phyloP scores from a whole-genome alignment of 2,888 invertebrate genomes.

The Parnassius mnemosyne region DNA sequence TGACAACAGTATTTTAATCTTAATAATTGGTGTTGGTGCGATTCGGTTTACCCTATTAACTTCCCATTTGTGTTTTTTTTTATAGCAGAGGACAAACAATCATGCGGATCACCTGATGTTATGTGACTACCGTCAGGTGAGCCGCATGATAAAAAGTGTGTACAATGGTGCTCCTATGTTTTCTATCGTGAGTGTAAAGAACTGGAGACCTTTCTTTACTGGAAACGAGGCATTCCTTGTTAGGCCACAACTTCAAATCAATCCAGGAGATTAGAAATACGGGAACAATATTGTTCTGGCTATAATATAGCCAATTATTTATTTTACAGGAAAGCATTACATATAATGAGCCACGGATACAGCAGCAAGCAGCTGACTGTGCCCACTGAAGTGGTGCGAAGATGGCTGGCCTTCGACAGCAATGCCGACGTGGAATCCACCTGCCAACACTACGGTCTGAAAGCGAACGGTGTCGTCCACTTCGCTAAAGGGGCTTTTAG shows the following conservation, averaged over 20 bases:
- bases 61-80: neutral
- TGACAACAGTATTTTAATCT: too few species aligned
- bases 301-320: neutral
- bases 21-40: neutral
- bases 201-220: too few species aligned
- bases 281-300: neutral
- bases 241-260: too few species aligned
- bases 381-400: constrained; percentile 64
- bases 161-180: too few species aligned
- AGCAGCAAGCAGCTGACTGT: constrained; percentile 77
- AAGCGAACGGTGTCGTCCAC: constrained; percentile 40
- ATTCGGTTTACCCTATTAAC: neutral
- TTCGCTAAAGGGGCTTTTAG: constrained; percentile 61
- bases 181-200: too few species aligned
- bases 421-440: constrained; percentile 57
- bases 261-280: too few species aligned
- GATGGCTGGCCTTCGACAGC: constrained; percentile 70
- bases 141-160: too few species aligned
- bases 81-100: neutral
- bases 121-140: too few species aligned
- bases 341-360: constrained; percentile 80
- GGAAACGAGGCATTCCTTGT: too few species aligned
- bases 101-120: too few species aligned
- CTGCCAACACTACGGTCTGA: constrained; percentile 76
- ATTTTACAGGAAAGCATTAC: constrained; percentile 73